Base-by-base conservation (phyloP, 2,888 invertebrate genomes). In the Trissoscelio sp. region DNA sequence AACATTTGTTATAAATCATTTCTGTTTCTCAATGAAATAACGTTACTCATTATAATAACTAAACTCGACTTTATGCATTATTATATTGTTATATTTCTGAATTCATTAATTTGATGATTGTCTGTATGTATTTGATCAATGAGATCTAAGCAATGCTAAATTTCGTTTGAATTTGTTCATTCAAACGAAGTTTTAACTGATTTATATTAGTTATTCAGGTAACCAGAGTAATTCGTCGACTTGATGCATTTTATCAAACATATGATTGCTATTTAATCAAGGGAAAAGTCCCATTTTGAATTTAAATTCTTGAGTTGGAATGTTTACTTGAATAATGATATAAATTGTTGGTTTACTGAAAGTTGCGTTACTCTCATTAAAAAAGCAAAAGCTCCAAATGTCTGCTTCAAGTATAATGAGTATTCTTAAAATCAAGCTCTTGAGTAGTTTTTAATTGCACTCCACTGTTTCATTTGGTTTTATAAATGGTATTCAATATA, bases 131-230 rank as follows among this genome's bases (percentile, higher is more conserved):
- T 31, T 53, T 14, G 31, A 53, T 53, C 11, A 14, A 5, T 11
- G 31, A 53, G 16, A 31, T 51, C 46, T 46, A 18, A 46, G n/a
- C 39, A 14, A 16, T 14, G 39, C 14, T 42, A 42, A 42, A 14
- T 14, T 42, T 12, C 39, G 7, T 14, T 42, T 14, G 39, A 42
- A 42, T 42, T 14, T 4, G 14, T 42, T 42, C 14, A 42, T 42
- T 42, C 39, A 14, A 14, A 4, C 3, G 4, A 37, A 44, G 18
- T 18, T 44, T 18, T 20, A 44, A 44, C 34, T 55, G 18, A 55
- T 34, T 34, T 55, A 34, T 34, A 55, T 39, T 58, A 39, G 22
- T 39, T 22, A 31, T 62, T 46, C 62, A 62, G 62, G 62, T 62
- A 62, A 62, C 46, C 62, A 11, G 60, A 46, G 62, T 62, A 58